Percentiles rank a stretch among this genome's conserved stretches.
These are phyloP conservation scores for Tringa solitaria DNA, from an alignment of 2,113 vertebrate species.

Conservation along the genomic window DNA sequence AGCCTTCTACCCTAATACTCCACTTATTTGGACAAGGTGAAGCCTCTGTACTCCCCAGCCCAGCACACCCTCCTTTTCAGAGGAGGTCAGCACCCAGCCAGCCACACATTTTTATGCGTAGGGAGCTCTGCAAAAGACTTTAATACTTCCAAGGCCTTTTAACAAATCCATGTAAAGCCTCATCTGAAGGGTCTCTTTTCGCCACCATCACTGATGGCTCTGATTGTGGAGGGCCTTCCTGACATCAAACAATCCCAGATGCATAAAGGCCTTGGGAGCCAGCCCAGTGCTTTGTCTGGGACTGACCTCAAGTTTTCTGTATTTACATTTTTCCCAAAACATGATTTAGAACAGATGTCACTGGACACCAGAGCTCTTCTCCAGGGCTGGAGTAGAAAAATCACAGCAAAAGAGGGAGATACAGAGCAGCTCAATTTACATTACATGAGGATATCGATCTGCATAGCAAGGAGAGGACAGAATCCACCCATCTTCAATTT, in stretches of 20 bases:
- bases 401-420: constrained; percentile 9
- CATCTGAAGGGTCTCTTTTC: neutral
- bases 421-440: neutral
- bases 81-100: neutral
- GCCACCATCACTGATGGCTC: neutral
- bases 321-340: constrained; percentile 36
- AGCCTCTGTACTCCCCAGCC: neutral
- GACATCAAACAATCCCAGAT: constrained; percentile 44
- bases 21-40: neutral
- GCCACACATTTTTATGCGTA: neutral
- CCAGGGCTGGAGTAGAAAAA: constrained; percentile 14
- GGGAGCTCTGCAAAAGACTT: neutral
- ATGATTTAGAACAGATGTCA: constrained; percentile 52
- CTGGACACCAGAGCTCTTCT: constrained; percentile 26
- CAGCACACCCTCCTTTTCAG: neutral
- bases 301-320: constrained; percentile 41
- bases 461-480: neutral
- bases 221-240: neutral
- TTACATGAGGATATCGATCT: neutral
- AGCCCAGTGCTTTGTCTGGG: constrained; percentile 33
- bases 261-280: neutral
- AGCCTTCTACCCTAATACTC: neutral
- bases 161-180: neutral
- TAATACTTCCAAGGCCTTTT: neutral
- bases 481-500: neutral